A percentile compares a stretch with the other conserved stretches of the same genome.
phyloP scores from a whole-genome alignment of 2,113 vertebrate genomes.

The Amphilophus citrinellus region DNA sequence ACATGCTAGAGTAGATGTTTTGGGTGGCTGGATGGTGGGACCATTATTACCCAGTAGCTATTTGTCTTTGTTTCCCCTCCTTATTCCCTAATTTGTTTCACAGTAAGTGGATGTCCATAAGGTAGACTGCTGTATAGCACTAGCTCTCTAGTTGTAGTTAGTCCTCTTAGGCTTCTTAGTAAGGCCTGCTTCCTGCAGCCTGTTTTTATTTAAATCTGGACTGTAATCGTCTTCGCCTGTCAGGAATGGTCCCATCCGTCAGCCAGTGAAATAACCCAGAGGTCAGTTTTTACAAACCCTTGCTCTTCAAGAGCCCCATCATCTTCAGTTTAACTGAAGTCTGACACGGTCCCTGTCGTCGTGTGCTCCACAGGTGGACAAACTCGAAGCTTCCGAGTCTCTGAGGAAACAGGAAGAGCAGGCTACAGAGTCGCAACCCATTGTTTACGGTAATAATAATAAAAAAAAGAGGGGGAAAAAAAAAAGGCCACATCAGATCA shows the following conservation, averaged over 20 bases:
- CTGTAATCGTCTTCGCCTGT: slow-evolving; percentile 79
- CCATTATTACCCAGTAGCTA: slow-evolving; percentile 74
- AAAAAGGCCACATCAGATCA: not conserved
- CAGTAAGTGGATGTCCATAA: slow-evolving; percentile 9
- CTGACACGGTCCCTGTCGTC: slow-evolving; percentile 32
- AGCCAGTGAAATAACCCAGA: slow-evolving; percentile 82
- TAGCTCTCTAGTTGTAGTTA: slow-evolving; percentile 45
- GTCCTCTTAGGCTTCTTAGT: slow-evolving; percentile 41
- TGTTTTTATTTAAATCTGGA: slow-evolving; percentile 77
- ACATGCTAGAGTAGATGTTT: slow-evolving; percentile 53
- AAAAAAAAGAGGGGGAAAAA: no score
- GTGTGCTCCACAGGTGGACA: slow-evolving; percentile 89
- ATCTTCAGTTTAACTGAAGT: not conserved
- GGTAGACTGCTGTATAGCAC: slow-evolving; percentile 27
- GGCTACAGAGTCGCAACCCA: slow-evolving; percentile 97
- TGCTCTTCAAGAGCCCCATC: slow-evolving; percentile 53
- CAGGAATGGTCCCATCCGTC: slow-evolving; percentile 85
- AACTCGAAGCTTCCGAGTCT: slow-evolving; percentile 97
- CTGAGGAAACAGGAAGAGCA: slow-evolving; percentile 99
- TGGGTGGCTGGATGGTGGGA: slow-evolving; percentile 84
- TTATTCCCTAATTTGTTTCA: slow-evolving; percentile 47
- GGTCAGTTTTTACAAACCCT: slow-evolving; percentile 76
- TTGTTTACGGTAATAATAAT: slow-evolving; percentile 92
- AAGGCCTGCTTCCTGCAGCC: slow-evolving; percentile 62
- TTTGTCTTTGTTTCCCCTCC: slow-evolving; percentile 46